Evolutionary conservation across 2,888 invertebrate species (phyloP).

Genomic region (Agrotis segetum): DNA sequence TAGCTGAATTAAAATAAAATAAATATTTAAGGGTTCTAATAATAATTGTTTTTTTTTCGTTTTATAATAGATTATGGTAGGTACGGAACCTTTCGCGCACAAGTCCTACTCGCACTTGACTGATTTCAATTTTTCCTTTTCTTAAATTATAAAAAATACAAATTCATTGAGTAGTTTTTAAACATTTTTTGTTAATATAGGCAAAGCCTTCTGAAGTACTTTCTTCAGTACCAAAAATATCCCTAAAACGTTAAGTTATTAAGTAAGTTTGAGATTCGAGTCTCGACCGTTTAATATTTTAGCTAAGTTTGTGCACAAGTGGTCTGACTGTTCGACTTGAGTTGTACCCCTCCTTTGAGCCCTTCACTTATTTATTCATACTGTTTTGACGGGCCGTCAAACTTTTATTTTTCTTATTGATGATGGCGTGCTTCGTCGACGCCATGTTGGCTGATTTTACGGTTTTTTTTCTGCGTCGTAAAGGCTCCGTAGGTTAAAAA

Average conservation of each 20-base stretch:
- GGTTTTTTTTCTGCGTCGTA: conserved; percentile 9
- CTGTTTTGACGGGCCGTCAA: conserved; percentile 78
- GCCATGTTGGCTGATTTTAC: conserved; percentile 38
- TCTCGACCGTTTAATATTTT: conserved; percentile 76
- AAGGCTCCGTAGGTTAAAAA: conserved; percentile 7
- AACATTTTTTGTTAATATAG: background rate
- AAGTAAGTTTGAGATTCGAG: conserved; percentile 66
- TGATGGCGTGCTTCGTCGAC: conserved; percentile 43
- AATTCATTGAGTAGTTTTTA: background rate
- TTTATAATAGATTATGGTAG: too few species aligned
- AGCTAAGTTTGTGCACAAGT: conserved; percentile 70
- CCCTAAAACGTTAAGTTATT: conserved; percentile 66
- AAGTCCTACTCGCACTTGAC: too few species aligned
- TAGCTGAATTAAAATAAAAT: too few species aligned
- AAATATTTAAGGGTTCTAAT: too few species aligned
- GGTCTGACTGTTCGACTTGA: conserved; percentile 55
- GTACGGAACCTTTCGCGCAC: too few species aligned
- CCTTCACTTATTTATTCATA: conserved; percentile 77
- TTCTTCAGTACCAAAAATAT: conserved; percentile 48
- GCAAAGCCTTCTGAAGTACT: conserved; percentile 4
- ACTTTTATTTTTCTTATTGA: conserved; percentile 76
- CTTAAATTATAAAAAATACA: background rate
- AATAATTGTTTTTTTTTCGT: too few species aligned
- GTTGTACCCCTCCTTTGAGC: conserved; percentile 16
- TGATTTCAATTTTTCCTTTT: too few species aligned